phyloP scores from a whole-genome alignment of 2,888 invertebrate species.

The Patella depressa region DNA sequence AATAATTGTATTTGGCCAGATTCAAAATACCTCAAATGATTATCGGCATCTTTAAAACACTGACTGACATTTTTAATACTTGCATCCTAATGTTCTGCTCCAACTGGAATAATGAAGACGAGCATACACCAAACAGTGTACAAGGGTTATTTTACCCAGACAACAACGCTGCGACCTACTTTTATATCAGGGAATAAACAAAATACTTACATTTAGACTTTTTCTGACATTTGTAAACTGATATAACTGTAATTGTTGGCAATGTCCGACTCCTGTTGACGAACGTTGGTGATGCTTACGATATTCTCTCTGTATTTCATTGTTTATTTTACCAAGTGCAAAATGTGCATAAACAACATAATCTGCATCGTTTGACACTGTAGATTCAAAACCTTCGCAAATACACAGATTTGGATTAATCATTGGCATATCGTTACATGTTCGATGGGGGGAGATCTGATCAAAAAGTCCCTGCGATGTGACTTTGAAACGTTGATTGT shows the following conservation, averaged over 20 bases:
- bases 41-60: too few species aligned
- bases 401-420: slow-evolving; percentile 58
- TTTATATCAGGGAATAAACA: neutral
- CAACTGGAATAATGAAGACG: too few species aligned
- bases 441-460: slow-evolving; percentile 39
- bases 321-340: slow-evolving; percentile 54
- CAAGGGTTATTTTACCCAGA: too few species aligned
- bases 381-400: slow-evolving; percentile 50
- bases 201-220: slow-evolving; percentile 19
- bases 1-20: too few species aligned
- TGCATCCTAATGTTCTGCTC: too few species aligned
- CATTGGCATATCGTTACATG: slow-evolving; percentile 50
- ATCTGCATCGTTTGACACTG: slow-evolving; percentile 32
- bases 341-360: slow-evolving; percentile 48
- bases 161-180: too few species aligned
- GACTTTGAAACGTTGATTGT: slow-evolving; percentile 40
- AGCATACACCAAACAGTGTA: too few species aligned
- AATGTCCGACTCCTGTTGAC: slow-evolving; percentile 42
- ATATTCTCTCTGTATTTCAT: slow-evolving; percentile 48
- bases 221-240: slow-evolving; percentile 44
- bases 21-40: too few species aligned
- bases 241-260: slow-evolving; percentile 39
- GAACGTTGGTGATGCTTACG: slow-evolving; percentile 12
- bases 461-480: slow-evolving; percentile 43
- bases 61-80: too few species aligned